Evolutionary conservation across 2,113 vertebrate species (phyloP), one percentile per base, ranked within the genome.

Genomic region (Nothoprocta perdicaria): DNA sequence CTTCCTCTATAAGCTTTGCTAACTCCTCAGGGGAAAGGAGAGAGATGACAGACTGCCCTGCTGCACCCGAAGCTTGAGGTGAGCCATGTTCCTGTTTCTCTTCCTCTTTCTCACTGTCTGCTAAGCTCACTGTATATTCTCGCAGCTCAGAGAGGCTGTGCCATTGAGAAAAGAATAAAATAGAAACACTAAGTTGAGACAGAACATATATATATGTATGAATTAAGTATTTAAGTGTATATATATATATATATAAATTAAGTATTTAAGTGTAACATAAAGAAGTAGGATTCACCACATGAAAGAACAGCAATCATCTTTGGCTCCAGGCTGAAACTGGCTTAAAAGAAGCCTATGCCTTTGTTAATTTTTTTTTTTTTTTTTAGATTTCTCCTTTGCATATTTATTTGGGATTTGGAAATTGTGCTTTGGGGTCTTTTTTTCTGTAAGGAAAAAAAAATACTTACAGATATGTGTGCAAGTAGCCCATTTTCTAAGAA

Each of bases 81-180:
- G 95, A 68, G 35, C 94, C 3, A 1, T 67, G 88, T 45, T 96
- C 94, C 33, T 89, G 88, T 41, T 60, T 53, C 48, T 87, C 84
- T 8, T 97, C 95, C 1, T 96, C 91, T 4, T 94, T 92, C 7
- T 85, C 86, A 2, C 95, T 96, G 72, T 98, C 97, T 5, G 95
- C 82, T 52, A 96, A 94, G 72, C 97, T 96, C 12, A 96, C 98
- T 1, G 97, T 97, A 27, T 98, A 98, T 75, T 98, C 98, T 89
- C 98, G 97, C 92, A 99, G 91, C 65, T 98, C 97, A 0, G 99
- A 98, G 60, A 99, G 97, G 95, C 99, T 99, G 96, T 29, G 14
- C 26, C 23, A 65, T 88, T 81, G 67, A 81, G 26, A 68, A 31
- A 84, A 17, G 63, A 85, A 33, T 29, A 55, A 40, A 89, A 88